phyloP scores from a whole-genome alignment of 2,797 vertebrate species.

The Triplophysa yarkandensis region DNA sequence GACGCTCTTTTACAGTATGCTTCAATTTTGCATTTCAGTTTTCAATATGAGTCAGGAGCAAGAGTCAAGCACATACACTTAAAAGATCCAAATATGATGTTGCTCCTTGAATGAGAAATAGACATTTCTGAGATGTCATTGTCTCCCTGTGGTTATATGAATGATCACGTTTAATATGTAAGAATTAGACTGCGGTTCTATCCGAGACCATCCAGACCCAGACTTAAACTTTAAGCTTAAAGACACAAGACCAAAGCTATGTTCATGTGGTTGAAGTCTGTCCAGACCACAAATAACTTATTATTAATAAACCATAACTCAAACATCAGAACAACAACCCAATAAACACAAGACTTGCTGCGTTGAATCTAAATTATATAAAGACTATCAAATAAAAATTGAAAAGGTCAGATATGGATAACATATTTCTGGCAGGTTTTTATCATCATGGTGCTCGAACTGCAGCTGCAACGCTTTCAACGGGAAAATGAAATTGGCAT shows the following conservation, averaged over 20 bases:
- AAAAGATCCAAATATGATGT: too few species aligned
- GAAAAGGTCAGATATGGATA: neutral
- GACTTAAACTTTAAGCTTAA: neutral
- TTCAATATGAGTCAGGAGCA: too few species aligned
- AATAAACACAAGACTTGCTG: neutral
- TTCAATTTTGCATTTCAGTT: too few species aligned
- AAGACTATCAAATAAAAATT: neutral
- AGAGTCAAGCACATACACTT: too few species aligned
- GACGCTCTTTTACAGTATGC: neutral
- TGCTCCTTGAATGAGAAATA: too few species aligned
- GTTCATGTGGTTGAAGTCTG: neutral
- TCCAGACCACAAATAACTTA: neutral
- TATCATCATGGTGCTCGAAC: neutral
- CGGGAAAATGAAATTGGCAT: constrained; percentile 14
- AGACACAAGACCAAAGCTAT: neutral
- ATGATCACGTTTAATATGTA: neutral
- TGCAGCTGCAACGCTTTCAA: neutral
- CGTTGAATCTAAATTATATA: neutral
- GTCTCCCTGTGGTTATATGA: neutral
- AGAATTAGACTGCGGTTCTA: neutral
- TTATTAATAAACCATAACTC: too few species aligned
- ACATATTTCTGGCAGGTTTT: neutral
- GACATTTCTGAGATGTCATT: neutral
- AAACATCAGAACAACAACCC: neutral
- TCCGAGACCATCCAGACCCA: neutral